These are phyloP conservation scores for Archocentrus centrarchus DNA, from an alignment of 2,113 vertebrate species.

Conservation along the genomic window DNA sequence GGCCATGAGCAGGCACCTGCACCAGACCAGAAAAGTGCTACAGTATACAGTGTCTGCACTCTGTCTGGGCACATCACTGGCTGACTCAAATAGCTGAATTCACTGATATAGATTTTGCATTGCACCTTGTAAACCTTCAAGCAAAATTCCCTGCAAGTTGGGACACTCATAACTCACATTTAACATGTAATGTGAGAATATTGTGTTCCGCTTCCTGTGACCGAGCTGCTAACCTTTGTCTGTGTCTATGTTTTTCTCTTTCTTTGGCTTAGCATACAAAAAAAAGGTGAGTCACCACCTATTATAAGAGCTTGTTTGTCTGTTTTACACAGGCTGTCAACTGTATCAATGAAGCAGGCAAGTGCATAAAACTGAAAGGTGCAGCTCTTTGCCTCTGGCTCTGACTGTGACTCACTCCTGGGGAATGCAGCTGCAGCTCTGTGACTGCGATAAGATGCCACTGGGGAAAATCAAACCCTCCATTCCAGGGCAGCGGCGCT, in stretches of 20 bases:
- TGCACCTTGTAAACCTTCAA: conserved; percentile 7
- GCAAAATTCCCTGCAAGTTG: conserved; percentile 20
- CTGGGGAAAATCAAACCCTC: conserved; percentile 68
- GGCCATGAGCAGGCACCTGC: conserved; percentile 56
- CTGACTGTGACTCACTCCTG: conserved; percentile 69
- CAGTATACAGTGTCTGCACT: conserved; percentile 64
- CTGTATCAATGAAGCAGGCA: conserved; percentile 22
- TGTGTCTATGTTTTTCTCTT: neutral
- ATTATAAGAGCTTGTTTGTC: conserved; percentile 25
- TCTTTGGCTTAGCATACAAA: conserved; percentile 13
- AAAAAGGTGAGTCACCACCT: conserved; percentile 30
- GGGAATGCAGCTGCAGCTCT: conserved; percentile 73
- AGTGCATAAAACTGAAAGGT: conserved; percentile 56
- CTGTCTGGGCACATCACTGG: conserved; percentile 54
- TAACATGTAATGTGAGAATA: neutral
- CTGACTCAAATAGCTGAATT: conserved; percentile 21
- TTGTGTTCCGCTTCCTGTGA: conserved; percentile 25
- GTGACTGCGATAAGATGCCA: conserved; percentile 74
- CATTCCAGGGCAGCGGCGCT: conserved; percentile 53
- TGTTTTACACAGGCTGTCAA: conserved; percentile 27
- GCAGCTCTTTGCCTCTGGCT: conserved; percentile 59
- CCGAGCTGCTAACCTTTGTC: conserved; percentile 43
- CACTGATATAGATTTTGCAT: conserved; percentile 47
- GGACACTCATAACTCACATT: neutral
- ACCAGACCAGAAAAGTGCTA: conserved; percentile 45